Conservation (phyloP, 2,797 vertebrate genomes). For the Diceros bicornis region DNA sequence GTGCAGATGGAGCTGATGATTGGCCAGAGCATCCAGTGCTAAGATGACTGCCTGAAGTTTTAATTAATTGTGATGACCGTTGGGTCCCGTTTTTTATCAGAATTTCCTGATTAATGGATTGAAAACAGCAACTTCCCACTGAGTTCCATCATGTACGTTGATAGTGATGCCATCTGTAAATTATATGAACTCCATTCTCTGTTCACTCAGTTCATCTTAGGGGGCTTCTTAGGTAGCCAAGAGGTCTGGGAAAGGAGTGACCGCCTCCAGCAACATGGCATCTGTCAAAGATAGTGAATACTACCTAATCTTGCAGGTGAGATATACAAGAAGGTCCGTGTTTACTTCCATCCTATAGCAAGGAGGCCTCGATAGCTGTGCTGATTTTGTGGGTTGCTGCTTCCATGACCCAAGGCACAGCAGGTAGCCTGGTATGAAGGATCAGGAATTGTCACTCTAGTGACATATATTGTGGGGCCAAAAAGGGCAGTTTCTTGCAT, state of each 20-base stretch:
- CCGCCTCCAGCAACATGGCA: background rate
- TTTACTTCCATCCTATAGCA: background rate
- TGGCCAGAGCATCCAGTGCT: background rate
- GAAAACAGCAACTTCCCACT: background rate
- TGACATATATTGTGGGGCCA: background rate
- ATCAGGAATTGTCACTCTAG: background rate
- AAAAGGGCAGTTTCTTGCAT: background rate
- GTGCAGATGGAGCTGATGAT: background rate
- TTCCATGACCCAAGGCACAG: background rate
- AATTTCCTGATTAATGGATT: background rate
- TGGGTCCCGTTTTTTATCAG: background rate
- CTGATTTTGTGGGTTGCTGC: background rate
- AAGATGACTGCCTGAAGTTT: background rate
- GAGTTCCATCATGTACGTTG: background rate
- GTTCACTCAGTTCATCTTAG: background rate
- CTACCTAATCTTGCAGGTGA: accelerated
- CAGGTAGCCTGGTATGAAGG: background rate
- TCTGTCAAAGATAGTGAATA: background rate
- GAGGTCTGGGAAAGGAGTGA: background rate
- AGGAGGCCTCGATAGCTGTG: background rate
- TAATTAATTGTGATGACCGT: background rate
- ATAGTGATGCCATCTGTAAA: background rate
- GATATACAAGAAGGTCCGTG: background rate
- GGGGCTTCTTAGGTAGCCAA: background rate
- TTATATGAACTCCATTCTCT: background rate